Base-by-base conservation (phyloP, 2,888 invertebrate species). In the Rugalucina vietnamica region DNA sequence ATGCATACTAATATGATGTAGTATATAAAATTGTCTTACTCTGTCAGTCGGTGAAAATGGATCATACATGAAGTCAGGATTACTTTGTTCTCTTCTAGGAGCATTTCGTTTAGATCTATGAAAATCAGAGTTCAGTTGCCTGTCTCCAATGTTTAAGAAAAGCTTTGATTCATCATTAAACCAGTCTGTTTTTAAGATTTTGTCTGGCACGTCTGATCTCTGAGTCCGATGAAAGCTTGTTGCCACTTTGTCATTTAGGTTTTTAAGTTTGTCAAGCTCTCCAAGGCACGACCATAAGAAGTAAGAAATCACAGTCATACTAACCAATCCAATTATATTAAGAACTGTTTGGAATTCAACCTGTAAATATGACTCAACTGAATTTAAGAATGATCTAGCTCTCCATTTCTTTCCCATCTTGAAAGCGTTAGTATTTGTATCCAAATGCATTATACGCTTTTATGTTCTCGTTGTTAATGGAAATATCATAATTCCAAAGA, bases 231-330 rank as follows among this genome's bases (percentile, higher is more conserved):
- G 32, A 34, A 21, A 32, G 34, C 32, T 34, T 34, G 65, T 12
- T 29, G 34, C 43, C 43, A 43, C 18, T 43, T 43, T 12, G 43
- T 43, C 43, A 43, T 43, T 43, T 43, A 12, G 10, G 18, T 43
- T 43, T 12, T 43, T 12, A 43, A 43, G 10, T 43, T 43, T 43
- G 8, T 43, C 43, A 34, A 65, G 34, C 65, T 65, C 65, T 18
- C 34, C 65, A n/a, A 65, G 65, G 34, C 65, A 65, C 10, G 65
- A 34, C 65, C 65, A 65, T 65, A 65, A 65, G 32, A 32, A 32
- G 34, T 65, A 65, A 18, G 34, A 65, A 34, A 65, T 65, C 2
- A 34, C 65, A 1, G 65, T 34, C 12, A 65, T 34, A 34, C 65
- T 34, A 65, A 65, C 34, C 21, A 65, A 24, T 65, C 65, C 65